Evolutionary conservation across 2,888 invertebrate species (phyloP).

Genomic region (Dryobotodes eremita): DNA sequence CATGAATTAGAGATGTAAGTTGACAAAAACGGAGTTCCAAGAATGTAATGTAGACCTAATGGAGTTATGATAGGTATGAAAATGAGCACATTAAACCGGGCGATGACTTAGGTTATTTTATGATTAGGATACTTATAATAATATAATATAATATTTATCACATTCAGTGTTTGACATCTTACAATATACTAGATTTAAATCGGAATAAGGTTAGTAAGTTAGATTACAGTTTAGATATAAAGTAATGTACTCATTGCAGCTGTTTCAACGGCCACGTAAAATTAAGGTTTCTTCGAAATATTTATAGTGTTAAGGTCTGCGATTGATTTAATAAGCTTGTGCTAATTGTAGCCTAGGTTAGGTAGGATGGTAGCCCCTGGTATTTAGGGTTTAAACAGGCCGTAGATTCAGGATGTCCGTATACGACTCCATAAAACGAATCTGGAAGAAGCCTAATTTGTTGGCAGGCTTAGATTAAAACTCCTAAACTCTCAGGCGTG

Average conservation of each 20-base stretch:
- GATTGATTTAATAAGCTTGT: constrained; percentile 35
- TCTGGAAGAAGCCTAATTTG: constrained; percentile 78
- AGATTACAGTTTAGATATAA: constrained; percentile 36
- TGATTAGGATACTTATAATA: constrained; percentile 51
- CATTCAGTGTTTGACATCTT: constrained; percentile 72
- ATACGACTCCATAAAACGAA: constrained; percentile 65
- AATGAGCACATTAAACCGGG: constrained; percentile 67
- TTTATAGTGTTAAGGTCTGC: constrained; percentile 51
- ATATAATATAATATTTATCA: constrained; percentile 61
- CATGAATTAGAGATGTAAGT: constrained; percentile 60
- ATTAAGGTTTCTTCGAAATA: constrained; percentile 47
- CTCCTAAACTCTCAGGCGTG: constrained; percentile 65
- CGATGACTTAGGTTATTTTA: constrained; percentile 72
- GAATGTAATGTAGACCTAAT: constrained; percentile 57
- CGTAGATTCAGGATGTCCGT: constrained; percentile 73
- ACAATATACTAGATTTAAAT: constrained; percentile 57
- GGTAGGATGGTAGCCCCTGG: constrained; percentile 62
- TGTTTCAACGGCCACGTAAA: constrained; percentile 37
- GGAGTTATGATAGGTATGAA: constrained; percentile 49
- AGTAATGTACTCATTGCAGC: constrained; percentile 45
- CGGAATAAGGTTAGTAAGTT: constrained; percentile 34
- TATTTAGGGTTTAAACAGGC: constrained; percentile 68
- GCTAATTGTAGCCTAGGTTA: constrained; percentile 45
- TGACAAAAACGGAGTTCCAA: constrained; percentile 62
- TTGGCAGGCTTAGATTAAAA: constrained; percentile 73